These are phyloP conservation scores for Lapara coniferarum DNA, from an alignment of 2,888 invertebrate species.

Conservation along the genomic window DNA sequence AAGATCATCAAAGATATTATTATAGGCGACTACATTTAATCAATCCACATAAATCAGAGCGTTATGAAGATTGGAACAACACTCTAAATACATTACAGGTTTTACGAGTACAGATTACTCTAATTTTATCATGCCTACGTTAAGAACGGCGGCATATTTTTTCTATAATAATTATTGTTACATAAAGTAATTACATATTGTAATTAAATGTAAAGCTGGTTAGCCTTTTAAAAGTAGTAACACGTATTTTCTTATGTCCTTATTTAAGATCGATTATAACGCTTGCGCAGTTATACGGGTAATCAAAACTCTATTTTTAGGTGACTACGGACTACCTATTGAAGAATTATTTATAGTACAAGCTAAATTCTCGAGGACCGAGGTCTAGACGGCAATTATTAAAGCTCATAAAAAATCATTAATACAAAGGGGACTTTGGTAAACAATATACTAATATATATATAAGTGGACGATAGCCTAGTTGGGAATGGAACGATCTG, in stretches of 20 bases:
- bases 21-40: too few relatives aligned
- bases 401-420: background rate
- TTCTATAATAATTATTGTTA: slow-evolving; percentile 9
- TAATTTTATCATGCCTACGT: background rate
- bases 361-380: background rate
- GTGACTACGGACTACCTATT: background rate
- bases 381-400: too few relatives aligned
- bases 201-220: slow-evolving; percentile 15
- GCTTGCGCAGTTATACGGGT: slow-evolving; percentile 22
- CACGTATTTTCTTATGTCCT: slow-evolving; percentile 14
- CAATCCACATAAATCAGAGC: too few relatives aligned
- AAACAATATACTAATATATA: too few relatives aligned
- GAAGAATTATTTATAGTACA: background rate
- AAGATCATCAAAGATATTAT: too few relatives aligned
- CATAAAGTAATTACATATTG: slow-evolving; percentile 17
- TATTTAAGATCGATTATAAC: slow-evolving; percentile 22
- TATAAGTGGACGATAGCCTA: too few relatives aligned
- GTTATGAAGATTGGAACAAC: background rate
- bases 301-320: slow-evolving; percentile 18
- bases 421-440: background rate
- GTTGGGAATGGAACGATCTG: too few relatives aligned
- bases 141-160: slow-evolving; percentile 11
- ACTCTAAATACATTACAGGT: background rate
- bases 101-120: background rate
- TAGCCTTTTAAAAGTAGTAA: slow-evolving; percentile 7